Evolutionary conservation across 2,888 invertebrate species (phyloP).

Genomic region (Aproaerema taeniolella): DNA sequence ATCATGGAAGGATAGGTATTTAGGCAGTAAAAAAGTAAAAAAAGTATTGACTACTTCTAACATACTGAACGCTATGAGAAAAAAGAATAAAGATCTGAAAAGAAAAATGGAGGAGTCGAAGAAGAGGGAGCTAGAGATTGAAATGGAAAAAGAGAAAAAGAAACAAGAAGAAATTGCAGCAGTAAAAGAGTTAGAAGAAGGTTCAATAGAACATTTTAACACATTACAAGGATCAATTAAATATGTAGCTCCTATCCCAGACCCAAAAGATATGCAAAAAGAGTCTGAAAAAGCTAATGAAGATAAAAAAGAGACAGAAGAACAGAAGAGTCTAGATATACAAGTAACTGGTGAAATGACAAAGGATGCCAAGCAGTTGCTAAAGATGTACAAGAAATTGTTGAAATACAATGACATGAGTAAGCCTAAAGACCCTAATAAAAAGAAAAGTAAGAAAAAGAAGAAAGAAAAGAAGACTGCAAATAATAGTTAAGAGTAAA

Average conservation of each 20-base stretch:
- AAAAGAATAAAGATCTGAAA: conserved; percentile 73
- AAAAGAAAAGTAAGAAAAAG: conserved; percentile 52
- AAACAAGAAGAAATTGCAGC: conserved; percentile 13
- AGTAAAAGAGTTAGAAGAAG: conserved; percentile 41
- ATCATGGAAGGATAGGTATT: conserved; percentile 79
- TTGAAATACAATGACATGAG: conserved; percentile 59
- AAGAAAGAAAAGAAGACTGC: conserved; percentile 29
- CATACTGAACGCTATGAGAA: conserved; percentile 77
- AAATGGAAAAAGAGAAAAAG: conserved; percentile 25
- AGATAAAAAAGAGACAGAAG: conserved; percentile 21
- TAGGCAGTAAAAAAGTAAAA: conserved; percentile 78
- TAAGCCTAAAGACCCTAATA: conserved; percentile 41
- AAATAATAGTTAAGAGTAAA: not conserved
- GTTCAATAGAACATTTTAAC: conserved; percentile 77
- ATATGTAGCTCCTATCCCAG: conserved; percentile 50
- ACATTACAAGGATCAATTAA: conserved; percentile 52
- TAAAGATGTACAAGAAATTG: conserved; percentile 68
- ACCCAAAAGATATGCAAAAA: conserved; percentile 21
- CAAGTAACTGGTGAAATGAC: conserved; percentile 43
- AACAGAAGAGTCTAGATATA: conserved; percentile 15
- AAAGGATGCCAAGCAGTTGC: conserved; percentile 60
- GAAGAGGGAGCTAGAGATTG: conserved; percentile 18
- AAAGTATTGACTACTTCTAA: conserved; percentile 74
- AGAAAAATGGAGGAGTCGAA: conserved; percentile 50
- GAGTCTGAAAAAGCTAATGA: conserved; percentile 17